Percentiles rank a stretch among this genome's conserved stretches.
Evolutionary conservation across 1,140 invertebrate genomes (phyloP).

Genomic region (Pseudomyrmex pallidus): DNA sequence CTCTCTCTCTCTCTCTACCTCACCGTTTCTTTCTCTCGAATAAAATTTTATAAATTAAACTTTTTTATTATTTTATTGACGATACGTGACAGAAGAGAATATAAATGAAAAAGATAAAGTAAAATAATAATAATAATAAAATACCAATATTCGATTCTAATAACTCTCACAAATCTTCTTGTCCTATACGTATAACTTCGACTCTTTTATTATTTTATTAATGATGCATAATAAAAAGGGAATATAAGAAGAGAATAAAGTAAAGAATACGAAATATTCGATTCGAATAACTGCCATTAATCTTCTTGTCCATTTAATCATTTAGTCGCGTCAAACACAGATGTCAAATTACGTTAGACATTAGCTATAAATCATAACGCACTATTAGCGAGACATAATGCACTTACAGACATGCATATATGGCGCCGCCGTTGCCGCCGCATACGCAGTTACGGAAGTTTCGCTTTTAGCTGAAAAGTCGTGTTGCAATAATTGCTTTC

Average conservation of each 20-base stretch:
- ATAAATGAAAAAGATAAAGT: no score
- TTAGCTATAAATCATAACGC: neutral
- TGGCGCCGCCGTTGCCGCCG: neutral
- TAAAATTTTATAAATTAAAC: neutral
- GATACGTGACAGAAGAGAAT: no score
- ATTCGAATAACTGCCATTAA: neutral
- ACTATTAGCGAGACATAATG: neutral
- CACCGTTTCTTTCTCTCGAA: neutral
- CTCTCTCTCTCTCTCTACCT: no score
- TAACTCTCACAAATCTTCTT: no score
- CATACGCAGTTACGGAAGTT: neutral
- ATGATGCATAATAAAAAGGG: no score
- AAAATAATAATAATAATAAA: no score
- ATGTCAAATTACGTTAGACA: neutral
- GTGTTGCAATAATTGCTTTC: conserved; percentile 30
- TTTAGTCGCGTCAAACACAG: neutral
- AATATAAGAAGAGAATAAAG: no score
- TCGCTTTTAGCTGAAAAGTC: neutral
- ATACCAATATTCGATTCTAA: no score
- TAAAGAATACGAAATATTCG: neutral
- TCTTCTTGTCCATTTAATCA: neutral
- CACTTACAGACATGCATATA: neutral
- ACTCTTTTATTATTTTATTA: no score
- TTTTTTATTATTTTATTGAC: neutral
- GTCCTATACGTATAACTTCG: no score